A percentile compares a stretch with the other conserved stretches of the same genome.
These are phyloP conservation scores for Scomber japonicus DNA, from an alignment of 2,113 vertebrate species.

Conservation along the genomic window DNA sequence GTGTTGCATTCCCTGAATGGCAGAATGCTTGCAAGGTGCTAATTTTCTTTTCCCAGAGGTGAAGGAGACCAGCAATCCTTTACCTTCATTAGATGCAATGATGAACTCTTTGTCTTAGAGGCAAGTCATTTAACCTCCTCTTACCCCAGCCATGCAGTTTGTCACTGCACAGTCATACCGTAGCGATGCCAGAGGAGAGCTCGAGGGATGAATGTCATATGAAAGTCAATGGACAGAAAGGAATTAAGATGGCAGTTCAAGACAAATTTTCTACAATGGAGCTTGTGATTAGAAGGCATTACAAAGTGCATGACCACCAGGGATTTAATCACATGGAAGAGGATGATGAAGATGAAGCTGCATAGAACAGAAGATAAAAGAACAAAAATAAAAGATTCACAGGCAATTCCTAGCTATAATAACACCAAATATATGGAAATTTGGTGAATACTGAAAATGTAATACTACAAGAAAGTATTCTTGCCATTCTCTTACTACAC, in stretches of 20 bases:
- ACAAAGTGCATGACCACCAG: constrained; percentile 52
- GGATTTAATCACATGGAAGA: constrained; percentile 60
- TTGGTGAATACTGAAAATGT: constrained; percentile 5
- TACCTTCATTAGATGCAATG: constrained; percentile 83
- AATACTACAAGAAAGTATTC: constrained; percentile 9
- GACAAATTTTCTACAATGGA: constrained; percentile 59
- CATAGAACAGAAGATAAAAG: constrained; percentile 14
- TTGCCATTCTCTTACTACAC: constrained; percentile 13
- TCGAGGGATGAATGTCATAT: constrained; percentile 70
- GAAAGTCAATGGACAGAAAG: constrained; percentile 76
- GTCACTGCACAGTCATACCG: constrained; percentile 66
- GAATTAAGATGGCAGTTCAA: constrained; percentile 73
- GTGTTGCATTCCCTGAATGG: constrained; percentile 63
- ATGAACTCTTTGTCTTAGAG: constrained; percentile 81
- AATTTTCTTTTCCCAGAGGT: constrained; percentile 78
- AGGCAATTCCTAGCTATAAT: constrained; percentile 29
- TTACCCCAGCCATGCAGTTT: constrained; percentile 66
- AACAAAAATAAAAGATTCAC: constrained; percentile 17
- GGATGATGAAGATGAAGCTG: constrained; percentile 56
- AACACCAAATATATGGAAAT: constrained; percentile 16
- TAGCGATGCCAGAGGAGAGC: constrained; percentile 50
- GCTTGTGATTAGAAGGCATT: constrained; percentile 65
- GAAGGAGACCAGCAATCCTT: constrained; percentile 75
- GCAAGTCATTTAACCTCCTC: constrained; percentile 83
- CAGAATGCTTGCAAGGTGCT: constrained; percentile 67